Evolutionary conservation across 2,797 vertebrate species (phyloP), one percentile per base, ranked within the genome.

Genomic region (Clarias laeviceps): DNA sequence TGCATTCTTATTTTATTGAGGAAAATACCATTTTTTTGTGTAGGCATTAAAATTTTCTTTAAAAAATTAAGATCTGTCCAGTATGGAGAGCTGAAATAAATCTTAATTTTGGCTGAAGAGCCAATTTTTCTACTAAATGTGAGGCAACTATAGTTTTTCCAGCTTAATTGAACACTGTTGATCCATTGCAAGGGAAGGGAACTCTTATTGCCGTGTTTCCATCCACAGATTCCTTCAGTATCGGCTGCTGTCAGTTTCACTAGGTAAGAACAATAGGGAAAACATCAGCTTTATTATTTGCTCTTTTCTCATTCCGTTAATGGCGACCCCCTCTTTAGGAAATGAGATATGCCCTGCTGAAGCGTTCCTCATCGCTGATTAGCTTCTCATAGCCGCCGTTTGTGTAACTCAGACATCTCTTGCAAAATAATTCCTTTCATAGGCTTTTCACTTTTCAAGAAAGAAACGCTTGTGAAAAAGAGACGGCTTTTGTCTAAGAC

Each of bases 221-320:
- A 82, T 89, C 83, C 40, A 29, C 45, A 20, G 29, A 82, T 37
- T 78, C 74, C 72, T 27, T 84, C 86, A 81, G 82, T 84, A 78
- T 80, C 32, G 68, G 70, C 80, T 62, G 65, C 77, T 87, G 87
- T 85, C 84, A 72, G 66, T 77, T 72, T 57, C 74, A 85, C 79
- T 45, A 76, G 84, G 77, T 65, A 14, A 59, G 68, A 80, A 87
- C 84, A 87, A 87, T 90, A 66, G 56, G 59, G 14, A 82, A 85
- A 88, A 87, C 87, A 87, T 88, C 88, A 74, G 57, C 74, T 76
- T 89, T 85, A 65, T 87, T 87, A 89, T 89, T 87, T 56, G 70
- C 37, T 80, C 83, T 14, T 72, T 68, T 57, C 59, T 27, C 45
- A 18, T 73, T 80, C 66, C 18, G 2, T 86, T 86, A 85, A 86